phyloP scores from a whole-genome alignment of 1,140 invertebrate species.

The Magallana angulata region DNA sequence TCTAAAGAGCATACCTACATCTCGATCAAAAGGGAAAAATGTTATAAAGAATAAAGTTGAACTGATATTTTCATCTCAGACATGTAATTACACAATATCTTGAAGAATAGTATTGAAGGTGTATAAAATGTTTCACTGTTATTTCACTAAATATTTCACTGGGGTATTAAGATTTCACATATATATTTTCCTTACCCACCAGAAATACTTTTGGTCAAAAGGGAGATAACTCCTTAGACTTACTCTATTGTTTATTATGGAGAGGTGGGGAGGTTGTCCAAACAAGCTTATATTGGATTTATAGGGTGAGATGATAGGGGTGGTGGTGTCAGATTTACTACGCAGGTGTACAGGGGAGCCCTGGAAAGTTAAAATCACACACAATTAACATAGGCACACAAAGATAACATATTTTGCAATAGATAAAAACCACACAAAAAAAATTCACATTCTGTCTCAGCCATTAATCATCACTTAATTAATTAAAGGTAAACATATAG shows the following conservation, averaged over 20 bases:
- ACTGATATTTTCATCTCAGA: too few relatives aligned
- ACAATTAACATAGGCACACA: slow-evolving; percentile 42
- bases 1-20: too few relatives aligned
- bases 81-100: too few relatives aligned
- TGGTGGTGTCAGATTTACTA: slow-evolving; percentile 64
- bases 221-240: slow-evolving; percentile 25
- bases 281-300: slow-evolving; percentile 48
- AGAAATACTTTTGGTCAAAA: neutral
- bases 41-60: too few relatives aligned
- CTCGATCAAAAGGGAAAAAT: too few relatives aligned
- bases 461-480: neutral
- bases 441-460: neutral
- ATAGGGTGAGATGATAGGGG: slow-evolving; percentile 48
- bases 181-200: too few relatives aligned
- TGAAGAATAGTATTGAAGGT: neutral
- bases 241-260: slow-evolving; percentile 41
- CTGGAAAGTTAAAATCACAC: slow-evolving; percentile 51
- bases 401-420: neutral
- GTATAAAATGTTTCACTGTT: neutral
- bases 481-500: neutral
- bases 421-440: neutral
- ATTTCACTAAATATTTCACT: neutral
- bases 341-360: slow-evolving; percentile 60
- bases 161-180: too few relatives aligned
- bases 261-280: slow-evolving; percentile 38